A percentile compares a stretch with the other conserved stretches of the same genome.
phyloP scores from a whole-genome alignment of 2,113 vertebrate species.

The Cyrtonyx montezumae region DNA sequence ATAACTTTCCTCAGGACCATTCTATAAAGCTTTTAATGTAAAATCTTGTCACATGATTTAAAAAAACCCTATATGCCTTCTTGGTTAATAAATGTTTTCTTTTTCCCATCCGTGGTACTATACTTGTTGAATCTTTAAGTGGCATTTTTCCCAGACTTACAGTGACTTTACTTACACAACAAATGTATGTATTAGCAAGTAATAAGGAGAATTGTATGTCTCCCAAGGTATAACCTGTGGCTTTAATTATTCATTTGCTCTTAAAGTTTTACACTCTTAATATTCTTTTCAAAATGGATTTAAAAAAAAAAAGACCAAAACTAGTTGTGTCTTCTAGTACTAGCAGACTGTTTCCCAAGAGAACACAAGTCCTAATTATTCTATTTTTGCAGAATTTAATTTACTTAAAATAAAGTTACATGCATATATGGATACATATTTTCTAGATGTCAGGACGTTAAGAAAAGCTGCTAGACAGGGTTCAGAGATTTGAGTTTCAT shows the following conservation, averaged over 20 bases:
- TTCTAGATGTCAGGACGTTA: not conserved
- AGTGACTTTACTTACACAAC: not conserved
- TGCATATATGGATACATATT: not conserved
- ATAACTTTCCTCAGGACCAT: not conserved
- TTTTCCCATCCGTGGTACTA: not conserved
- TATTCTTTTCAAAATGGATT: not conserved
- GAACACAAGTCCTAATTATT: not conserved
- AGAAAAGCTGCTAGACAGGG: not conserved
- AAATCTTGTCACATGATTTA: not conserved
- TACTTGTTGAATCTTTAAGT: not conserved
- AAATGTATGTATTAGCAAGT: not conserved
- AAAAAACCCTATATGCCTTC: not conserved
- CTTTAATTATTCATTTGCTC: not conserved
- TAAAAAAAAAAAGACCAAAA: not conserved
- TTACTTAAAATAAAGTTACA: not conserved
- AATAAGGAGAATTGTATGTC: not conserved
- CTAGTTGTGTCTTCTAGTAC: not conserved
- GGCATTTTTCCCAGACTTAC: not conserved
- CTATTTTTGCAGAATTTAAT: not conserved
- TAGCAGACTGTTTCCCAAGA: not conserved
- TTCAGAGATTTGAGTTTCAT: not conserved
- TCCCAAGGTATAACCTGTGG: not conserved
- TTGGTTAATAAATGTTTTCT: not conserved
- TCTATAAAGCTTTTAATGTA: not conserved
- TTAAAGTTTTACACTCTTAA: not conserved